These are phyloP conservation scores for Drosophila yooni DNA, from an alignment of 2,888 invertebrate species.

Conservation along the genomic window DNA sequence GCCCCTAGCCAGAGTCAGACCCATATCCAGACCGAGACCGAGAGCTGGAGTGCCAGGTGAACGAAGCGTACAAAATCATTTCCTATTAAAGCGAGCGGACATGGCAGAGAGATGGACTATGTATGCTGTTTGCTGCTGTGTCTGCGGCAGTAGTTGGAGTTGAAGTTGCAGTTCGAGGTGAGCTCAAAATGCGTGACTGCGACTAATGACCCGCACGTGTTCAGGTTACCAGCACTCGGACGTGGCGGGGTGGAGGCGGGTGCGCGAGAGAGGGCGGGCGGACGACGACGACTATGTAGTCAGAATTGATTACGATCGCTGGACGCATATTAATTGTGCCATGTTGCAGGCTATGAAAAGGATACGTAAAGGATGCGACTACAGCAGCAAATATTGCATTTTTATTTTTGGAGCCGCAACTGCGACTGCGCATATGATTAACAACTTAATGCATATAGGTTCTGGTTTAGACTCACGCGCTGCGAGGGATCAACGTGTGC, in stretches of 20 bases:
- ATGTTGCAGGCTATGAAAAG: constrained; percentile 64
- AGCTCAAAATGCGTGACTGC: constrained; percentile 82
- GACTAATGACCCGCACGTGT: constrained; percentile 83
- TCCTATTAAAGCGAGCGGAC: constrained; percentile 76
- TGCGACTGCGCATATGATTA: constrained; percentile 83
- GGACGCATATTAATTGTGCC: constrained; percentile 80
- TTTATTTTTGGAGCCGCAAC: constrained; percentile 11
- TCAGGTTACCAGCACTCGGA: constrained; percentile 58
- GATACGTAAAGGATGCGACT: constrained; percentile 71
- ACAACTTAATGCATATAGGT: constrained; percentile 80
- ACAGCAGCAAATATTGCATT: constrained; percentile 3
- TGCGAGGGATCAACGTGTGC: constrained; percentile 60
- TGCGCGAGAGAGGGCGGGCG: not conserved
- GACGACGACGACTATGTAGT: constrained; percentile 49
- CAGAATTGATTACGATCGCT: constrained; percentile 83
- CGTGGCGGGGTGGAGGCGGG: not conserved
- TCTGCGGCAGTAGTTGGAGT: constrained; percentile 22
- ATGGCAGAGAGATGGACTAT: constrained; percentile 44
- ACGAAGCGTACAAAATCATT: constrained; percentile 79
- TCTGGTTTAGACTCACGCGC: constrained; percentile 33
- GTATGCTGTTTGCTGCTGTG: constrained; percentile 37
- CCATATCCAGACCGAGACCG: constrained; percentile 14
- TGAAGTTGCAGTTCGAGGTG: constrained; percentile 50
- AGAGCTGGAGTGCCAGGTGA: constrained; percentile 55
- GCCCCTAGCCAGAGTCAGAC: constrained; percentile 10